Evolutionary conservation across 2,113 vertebrate genomes (phyloP).

Genomic region (Dicerorhinus sumatrensis): DNA sequence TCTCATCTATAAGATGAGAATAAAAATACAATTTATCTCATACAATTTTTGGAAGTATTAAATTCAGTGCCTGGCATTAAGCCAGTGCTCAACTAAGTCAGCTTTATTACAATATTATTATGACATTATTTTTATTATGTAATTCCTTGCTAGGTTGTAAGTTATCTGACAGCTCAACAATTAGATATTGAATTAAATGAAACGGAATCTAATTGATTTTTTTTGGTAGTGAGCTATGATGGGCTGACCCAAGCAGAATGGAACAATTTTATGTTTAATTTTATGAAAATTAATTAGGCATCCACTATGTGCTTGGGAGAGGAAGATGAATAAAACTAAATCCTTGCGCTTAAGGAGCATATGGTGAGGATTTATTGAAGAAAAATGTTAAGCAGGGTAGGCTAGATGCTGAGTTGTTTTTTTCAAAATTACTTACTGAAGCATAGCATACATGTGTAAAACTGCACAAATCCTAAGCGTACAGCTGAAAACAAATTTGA

Average conservation of each 20-base stretch:
- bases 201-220: neutral
- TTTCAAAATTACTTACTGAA: neutral
- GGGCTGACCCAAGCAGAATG: neutral
- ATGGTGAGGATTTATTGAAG: neutral
- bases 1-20: neutral
- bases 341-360: neutral
- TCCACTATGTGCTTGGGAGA: neutral
- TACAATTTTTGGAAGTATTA: neutral
- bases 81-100: neutral
- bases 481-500: slow-evolving; percentile 29
- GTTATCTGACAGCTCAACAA: neutral
- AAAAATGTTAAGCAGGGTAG: neutral
- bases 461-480: neutral
- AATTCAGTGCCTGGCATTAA: neutral
- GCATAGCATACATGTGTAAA: neutral
- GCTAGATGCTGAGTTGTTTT: neutral
- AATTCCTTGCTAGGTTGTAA: neutral
- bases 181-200: slow-evolving; percentile 1
- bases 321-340: neutral
- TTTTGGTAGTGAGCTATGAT: neutral
- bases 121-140: neutral
- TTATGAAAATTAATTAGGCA: slow-evolving; percentile 7
- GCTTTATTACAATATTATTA: neutral
- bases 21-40: neutral
- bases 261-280: neutral